Evolutionary conservation across 2,113 vertebrate species (phyloP), one percentile per base, ranked within the genome.

Genomic region (Typhlomys cinereus): DNA sequence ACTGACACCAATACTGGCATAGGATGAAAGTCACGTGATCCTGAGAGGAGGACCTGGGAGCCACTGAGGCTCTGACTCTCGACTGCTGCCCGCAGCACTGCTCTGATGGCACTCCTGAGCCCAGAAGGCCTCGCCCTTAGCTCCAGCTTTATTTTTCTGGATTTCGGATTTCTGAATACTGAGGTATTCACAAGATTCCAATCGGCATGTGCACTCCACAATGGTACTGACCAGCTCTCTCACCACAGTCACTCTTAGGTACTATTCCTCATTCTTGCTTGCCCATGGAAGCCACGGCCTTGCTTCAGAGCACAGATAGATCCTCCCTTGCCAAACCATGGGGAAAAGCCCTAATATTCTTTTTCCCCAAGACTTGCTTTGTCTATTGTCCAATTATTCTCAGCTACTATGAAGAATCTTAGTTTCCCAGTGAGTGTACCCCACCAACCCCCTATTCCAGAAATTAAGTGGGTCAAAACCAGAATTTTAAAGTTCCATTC

Each of bases 271-370:
- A 84, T 31, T 94, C 57, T 69, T 80, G 3, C 14, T 31, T 75
- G 50, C 23, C 4, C 25, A 66, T 7, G 88, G 61, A 89, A 78
- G 21, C 13, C 61, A 54, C 34, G n/a, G 6, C 52, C 39, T 36
- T 64, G 27, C 46, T 89, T 39, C 52, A 89, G 57, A 91, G 18
- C n/a, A 91, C 50, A 21, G 59, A 75, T 23, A 90, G 34, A 90
- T 12, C 15, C n/a, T 11, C 15, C 31, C 18, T 54, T 59, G 50
- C 9, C 4, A 36, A 17, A 62, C 5, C 14, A 54, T 62, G 64
- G 31, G 44, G 36, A 31, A 21, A 80, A n/a, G 61, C 12, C 69
- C 27, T 48, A 69, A 21, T 59, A 36, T 78, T 29, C 25, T 64
- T 70, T 71, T 70, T 13, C 52, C n/a, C 36, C n/a, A 87, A 34